Evolutionary conservation across 2,113 vertebrate genomes (phyloP).

Genomic region (Acrocephalus kingi): DNA sequence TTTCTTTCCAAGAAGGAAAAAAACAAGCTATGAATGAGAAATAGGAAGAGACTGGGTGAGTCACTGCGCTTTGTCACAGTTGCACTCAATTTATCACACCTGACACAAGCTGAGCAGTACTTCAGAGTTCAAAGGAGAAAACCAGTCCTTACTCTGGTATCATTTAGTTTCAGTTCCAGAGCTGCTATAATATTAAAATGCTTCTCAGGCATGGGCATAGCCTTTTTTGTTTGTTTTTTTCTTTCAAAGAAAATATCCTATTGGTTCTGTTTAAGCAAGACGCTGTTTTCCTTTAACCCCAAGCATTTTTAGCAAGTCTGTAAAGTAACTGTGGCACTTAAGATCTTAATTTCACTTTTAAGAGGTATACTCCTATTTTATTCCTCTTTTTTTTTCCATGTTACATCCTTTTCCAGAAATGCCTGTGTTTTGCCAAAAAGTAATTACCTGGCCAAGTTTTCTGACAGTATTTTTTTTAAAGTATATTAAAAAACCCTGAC

Average conservation of each 20-base stretch:
- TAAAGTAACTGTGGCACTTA: background rate
- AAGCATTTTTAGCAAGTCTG: slow-evolving; percentile 19
- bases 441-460: background rate
- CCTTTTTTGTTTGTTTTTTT: background rate
- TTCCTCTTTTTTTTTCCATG: background rate
- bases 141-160: background rate
- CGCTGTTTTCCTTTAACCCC: background rate
- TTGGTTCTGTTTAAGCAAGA: slow-evolving; percentile 1
- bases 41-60: slow-evolving; percentile 15
- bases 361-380: slow-evolving; percentile 3
- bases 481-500: background rate
- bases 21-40: slow-evolving; percentile 65
- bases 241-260: slow-evolving; percentile 45
- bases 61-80: slow-evolving; percentile 57
- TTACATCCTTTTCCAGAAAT: slow-evolving; percentile 6
- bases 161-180: slow-evolving; percentile 30
- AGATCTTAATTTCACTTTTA: slow-evolving; percentile 9
- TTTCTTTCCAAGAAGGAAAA: slow-evolving; percentile 3
- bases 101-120: background rate
- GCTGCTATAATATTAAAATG: slow-evolving; percentile 29
- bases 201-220: background rate
- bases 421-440: background rate
- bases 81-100: slow-evolving; percentile 51
- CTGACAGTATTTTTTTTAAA: background rate
- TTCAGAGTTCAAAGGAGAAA: slow-evolving; percentile 27